Evolutionary conservation across 2,888 invertebrate species (phyloP).

Genomic region (Drosophila leonis): DNA sequence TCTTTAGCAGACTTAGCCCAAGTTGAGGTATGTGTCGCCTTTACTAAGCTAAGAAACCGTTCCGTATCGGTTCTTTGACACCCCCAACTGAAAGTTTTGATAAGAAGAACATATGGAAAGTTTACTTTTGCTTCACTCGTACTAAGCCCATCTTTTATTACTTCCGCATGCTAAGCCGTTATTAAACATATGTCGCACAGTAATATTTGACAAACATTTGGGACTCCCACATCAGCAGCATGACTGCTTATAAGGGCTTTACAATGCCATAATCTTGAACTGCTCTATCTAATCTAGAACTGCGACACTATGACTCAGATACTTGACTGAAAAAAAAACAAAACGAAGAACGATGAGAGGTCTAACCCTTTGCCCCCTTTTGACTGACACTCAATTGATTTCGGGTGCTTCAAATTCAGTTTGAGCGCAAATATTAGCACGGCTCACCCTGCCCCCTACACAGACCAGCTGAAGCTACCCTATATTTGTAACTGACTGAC

Average conservation of each 20-base stretch:
- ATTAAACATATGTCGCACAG: background rate
- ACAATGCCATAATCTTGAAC: constrained; percentile 5
- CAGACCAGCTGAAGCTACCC: constrained; percentile 16
- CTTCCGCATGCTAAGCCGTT: background rate
- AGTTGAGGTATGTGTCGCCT: background rate
- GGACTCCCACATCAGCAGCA: constrained; percentile 9
- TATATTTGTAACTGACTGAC: constrained; percentile 9
- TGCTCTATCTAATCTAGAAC: constrained; percentile 39
- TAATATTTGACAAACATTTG: background rate
- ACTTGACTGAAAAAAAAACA: constrained; percentile 21
- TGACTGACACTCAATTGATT: constrained; percentile 48
- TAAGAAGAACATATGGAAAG: background rate
- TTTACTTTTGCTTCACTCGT: too few species aligned
- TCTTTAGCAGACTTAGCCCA: background rate
- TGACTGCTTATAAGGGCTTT: background rate
- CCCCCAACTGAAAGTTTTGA: background rate
- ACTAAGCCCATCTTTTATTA: too few species aligned
- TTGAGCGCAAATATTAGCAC: constrained; percentile 66
- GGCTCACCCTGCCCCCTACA: constrained; percentile 13
- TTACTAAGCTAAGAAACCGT: background rate
- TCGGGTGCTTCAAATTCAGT: constrained; percentile 52
- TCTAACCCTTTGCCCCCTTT: constrained; percentile 28
- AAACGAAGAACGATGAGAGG: constrained; percentile 6
- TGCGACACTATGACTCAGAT: constrained; percentile 42
- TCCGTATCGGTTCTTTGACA: background rate